Evolutionary conservation across 2,797 vertebrate genomes (phyloP).

Genomic region (Trematocara caparti): DNA sequence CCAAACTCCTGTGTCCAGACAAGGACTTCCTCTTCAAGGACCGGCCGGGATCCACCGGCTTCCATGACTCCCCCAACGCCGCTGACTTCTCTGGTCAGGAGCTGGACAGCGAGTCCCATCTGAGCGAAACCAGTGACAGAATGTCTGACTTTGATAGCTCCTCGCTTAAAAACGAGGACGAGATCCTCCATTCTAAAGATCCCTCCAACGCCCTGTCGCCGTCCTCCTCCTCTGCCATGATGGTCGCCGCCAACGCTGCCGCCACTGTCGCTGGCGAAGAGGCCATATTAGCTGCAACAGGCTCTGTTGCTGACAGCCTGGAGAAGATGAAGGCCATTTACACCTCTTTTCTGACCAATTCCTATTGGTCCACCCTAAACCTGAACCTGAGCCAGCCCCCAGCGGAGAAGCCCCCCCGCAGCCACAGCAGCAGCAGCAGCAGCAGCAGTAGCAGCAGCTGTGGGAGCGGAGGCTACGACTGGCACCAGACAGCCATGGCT

Average conservation of each 20-base stretch:
- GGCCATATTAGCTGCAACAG: constrained; percentile 56
- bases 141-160: constrained; percentile 95
- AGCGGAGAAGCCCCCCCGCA: constrained; percentile 85
- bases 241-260: constrained; percentile 43
- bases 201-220: constrained; percentile 66
- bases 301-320: constrained; percentile 89
- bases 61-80: constrained; percentile 87
- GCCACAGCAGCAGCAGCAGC: constrained; percentile 91
- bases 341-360: constrained; percentile 97
- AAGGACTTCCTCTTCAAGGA: constrained; percentile 87
- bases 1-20: constrained; percentile 89
- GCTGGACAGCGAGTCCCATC: constrained; percentile 96
- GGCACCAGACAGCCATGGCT: constrained; percentile 97
- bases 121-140: constrained; percentile 96
- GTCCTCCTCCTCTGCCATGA: constrained; percentile 64
- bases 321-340: constrained; percentile 99
- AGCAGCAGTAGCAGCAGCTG: constrained; percentile 96
- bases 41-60: constrained; percentile 85
- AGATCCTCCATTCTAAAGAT: constrained; percentile 85
- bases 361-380: constrained; percentile 97
- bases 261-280: constrained; percentile 78
- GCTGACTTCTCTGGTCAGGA: constrained; percentile 97
- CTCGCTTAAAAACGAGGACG: constrained; percentile 94
- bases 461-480: constrained; percentile 94
- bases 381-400: constrained; percentile 89